A percentile compares a stretch with the other conserved stretches of the same genome.
phyloP scores from a whole-genome alignment of 2,797 vertebrate genomes.

The Malurus leucopterus region DNA sequence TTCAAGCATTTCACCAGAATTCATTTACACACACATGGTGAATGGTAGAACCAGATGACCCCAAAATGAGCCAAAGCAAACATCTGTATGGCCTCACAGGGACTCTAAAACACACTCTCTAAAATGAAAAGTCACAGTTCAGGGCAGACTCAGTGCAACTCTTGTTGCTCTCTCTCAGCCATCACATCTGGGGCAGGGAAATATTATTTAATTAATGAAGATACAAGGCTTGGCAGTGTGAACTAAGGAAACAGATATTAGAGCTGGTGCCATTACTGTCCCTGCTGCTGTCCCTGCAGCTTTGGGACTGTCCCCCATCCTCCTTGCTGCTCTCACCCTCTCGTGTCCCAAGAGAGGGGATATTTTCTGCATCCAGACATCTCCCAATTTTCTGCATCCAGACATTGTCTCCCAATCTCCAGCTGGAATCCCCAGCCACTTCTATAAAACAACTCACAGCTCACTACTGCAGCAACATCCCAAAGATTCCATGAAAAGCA shows the following conservation, averaged over 20 bases:
- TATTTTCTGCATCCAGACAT: not conserved
- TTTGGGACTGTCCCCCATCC: not conserved
- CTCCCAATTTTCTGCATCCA: not conserved
- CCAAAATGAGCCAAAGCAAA: not conserved
- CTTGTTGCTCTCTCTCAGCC: not conserved
- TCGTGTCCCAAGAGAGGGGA: fast-evolving
- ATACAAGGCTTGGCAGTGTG: not conserved
- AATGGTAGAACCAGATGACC: not conserved
- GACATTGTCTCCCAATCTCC: fast-evolving
- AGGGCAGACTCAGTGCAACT: not conserved
- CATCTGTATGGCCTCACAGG: not conserved
- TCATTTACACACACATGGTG: fast-evolving
- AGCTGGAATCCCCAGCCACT: not conserved
- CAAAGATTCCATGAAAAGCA: not conserved
- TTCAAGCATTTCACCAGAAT: not conserved
- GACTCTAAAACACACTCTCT: not conserved
- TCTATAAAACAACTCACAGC: not conserved
- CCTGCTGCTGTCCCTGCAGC: not conserved
- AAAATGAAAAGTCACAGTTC: not conserved
- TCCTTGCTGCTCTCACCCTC: not conserved
- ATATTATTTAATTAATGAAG: not conserved
- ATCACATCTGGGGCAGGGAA: not conserved
- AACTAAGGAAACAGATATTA: not conserved
- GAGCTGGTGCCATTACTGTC: not conserved
- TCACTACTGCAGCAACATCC: not conserved